A percentile compares a stretch with the other conserved stretches of the same genome.
These are phyloP conservation scores for Otus sunia DNA, from an alignment of 2,113 vertebrate species.

Conservation along the genomic window DNA sequence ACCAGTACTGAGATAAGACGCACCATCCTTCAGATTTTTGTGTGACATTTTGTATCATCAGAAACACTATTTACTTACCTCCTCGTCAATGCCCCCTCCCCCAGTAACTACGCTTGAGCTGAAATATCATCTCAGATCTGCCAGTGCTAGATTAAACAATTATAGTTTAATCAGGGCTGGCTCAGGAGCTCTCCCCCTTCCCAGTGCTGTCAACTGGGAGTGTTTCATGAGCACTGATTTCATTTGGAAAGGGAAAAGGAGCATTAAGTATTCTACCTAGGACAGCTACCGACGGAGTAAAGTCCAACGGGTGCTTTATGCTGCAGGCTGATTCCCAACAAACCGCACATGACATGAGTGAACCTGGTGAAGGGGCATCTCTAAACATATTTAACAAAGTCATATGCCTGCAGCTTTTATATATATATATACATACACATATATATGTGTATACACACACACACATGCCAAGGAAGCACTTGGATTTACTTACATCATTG, in stretches of 20 bases:
- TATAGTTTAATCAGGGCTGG: background rate
- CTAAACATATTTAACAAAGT: background rate
- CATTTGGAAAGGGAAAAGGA: constrained; percentile 10
- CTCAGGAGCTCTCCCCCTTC: background rate
- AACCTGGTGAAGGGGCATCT: background rate
- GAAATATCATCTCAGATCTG: background rate
- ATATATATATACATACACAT: accelerated
- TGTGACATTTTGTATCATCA: background rate
- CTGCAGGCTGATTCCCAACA: background rate
- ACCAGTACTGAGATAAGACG: background rate
- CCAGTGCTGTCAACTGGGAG: background rate
- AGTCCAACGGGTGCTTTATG: accelerated
- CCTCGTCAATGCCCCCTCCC: background rate
- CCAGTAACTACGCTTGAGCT: background rate
- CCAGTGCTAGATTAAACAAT: background rate
- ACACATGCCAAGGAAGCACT: background rate
- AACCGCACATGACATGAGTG: background rate
- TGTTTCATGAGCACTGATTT: constrained; percentile 21
- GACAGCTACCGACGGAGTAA: background rate
- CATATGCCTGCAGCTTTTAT: background rate
- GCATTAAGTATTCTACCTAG: background rate
- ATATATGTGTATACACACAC: no score
- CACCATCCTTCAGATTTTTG: background rate
- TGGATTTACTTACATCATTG: constrained; percentile 92
- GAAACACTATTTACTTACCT: background rate